Percentiles rank a stretch among this genome's conserved stretches.
phyloP scores from a whole-genome alignment of 2,113 vertebrate species.

The zebrafish (Danio rerio) region GRCz12tu NC_133180.1:63644501-63645000 shows the following conservation, averaged over 20 bases:
- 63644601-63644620: too few relatives aligned
- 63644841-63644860: constrained; percentile 69
- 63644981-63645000: constrained; percentile 65
- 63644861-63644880: constrained; percentile 63
- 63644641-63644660: too few relatives aligned
- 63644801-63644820: constrained; percentile 40
- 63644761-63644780: constrained; percentile 12
- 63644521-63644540: too few relatives aligned
- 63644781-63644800: constrained; percentile 32
- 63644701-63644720: constrained; percentile 20
- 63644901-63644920: constrained; percentile 73
- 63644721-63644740: constrained; percentile 8
- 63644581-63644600: too few relatives aligned
- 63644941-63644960: constrained; percentile 65
- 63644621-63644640: too few relatives aligned
- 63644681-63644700: constrained; percentile 10
- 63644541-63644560: too few relatives aligned
- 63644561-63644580: too few relatives aligned
- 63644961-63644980: constrained; percentile 58
- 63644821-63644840: constrained; percentile 61
- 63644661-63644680: neutral
- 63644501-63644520: too few relatives aligned
- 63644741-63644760: constrained; percentile 38
- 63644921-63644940: constrained; percentile 68
- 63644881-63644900: constrained; percentile 68